Evolutionary conservation across 1,140 invertebrate species (phyloP), one percentile per base, ranked within the genome.

Genomic region (Leptopilina boulardi): DNA sequence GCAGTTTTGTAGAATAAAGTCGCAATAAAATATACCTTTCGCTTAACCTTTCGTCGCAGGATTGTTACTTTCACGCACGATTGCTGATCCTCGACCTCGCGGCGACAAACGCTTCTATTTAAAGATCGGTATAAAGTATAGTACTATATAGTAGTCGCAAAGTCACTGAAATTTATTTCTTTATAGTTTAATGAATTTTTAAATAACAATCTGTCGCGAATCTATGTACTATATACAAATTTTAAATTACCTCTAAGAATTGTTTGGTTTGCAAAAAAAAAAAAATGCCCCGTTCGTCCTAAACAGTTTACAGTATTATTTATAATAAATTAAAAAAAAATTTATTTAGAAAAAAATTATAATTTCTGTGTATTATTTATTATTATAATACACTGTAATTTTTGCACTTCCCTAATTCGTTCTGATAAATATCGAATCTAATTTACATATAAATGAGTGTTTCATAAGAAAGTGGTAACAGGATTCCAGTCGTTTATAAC

Each of bases 91-190:
- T 70, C 54, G 71, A 41, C 47, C 19, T 19, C 76, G 79, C 76
- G 79, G 51, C 76, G 80, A 78, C 77, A 77, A 81, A 83, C 59
- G 56, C 38, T 83, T 79, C 79, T 83, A 83, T 81, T 81, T 83
- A 83, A 83, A 75, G 73, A 81, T 83, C 79, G 75, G 74, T 81
- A 38, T 38, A 38, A 9, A 34, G 59, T 66, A n/a, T n/a, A n/a
- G n/a, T n/a, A n/a, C n/a, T n/a, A n/a, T n/a, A n/a, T n/a, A 51
- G 15, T 18, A 66, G 56, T 11, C 56, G 9, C 34, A 15, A 30
- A 21, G 13, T n/a, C 23, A 23, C 56, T 26, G 19, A 66, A 30
- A 3, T 26, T 0, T 19, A 0, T 21, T 66, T 23, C 4, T 66
- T 30, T 66, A 30, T 66, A 23, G 21, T 66, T 66, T 13, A 38